phyloP scores from a whole-genome alignment of 2,888 invertebrate species.

The Apodemia hepburni region DNA sequence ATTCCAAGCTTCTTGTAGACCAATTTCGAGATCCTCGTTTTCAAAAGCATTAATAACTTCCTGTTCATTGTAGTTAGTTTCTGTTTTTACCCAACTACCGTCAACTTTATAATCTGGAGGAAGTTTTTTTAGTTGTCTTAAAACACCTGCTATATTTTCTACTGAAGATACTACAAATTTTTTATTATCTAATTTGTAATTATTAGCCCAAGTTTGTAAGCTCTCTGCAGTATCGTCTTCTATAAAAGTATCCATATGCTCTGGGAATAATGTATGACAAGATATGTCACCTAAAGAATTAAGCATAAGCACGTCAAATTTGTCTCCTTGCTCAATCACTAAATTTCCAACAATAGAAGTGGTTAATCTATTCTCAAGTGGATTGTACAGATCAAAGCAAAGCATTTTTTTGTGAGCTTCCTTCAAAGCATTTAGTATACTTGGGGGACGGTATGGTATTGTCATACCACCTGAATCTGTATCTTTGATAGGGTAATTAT shows the following conservation, averaged over 20 bases:
- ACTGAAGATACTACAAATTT: constrained; percentile 49
- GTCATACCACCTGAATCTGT: constrained; percentile 42
- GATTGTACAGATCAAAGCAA: constrained; percentile 52
- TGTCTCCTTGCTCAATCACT: constrained; percentile 48
- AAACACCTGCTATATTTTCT: constrained; percentile 46
- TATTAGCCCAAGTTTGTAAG: constrained; percentile 55
- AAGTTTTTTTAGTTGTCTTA: constrained; percentile 49
- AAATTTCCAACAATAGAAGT: constrained; percentile 52
- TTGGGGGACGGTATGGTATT: constrained; percentile 61
- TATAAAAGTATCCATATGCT: constrained; percentile 49
- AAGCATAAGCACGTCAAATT: constrained; percentile 51
- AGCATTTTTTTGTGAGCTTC: constrained; percentile 49
- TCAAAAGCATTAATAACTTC: constrained; percentile 52
- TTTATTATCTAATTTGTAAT: constrained; percentile 40
- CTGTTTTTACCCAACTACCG: constrained; percentile 33
- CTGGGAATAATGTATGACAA: constrained; percentile 52
- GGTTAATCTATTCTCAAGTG: constrained; percentile 50
- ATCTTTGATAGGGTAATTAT: constrained; percentile 43
- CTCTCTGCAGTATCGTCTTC: constrained; percentile 50
- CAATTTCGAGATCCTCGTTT: constrained; percentile 53
- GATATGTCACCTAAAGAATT: constrained; percentile 68
- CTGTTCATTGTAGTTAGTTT: constrained; percentile 45
- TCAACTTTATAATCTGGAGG: constrained; percentile 46
- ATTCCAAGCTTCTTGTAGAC: constrained; percentile 56
- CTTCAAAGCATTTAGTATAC: constrained; percentile 47